Conservation (phyloP, 30 jellyfish, hydroid and myxozoan species). For the Nemopilema nomurai region DNA sequence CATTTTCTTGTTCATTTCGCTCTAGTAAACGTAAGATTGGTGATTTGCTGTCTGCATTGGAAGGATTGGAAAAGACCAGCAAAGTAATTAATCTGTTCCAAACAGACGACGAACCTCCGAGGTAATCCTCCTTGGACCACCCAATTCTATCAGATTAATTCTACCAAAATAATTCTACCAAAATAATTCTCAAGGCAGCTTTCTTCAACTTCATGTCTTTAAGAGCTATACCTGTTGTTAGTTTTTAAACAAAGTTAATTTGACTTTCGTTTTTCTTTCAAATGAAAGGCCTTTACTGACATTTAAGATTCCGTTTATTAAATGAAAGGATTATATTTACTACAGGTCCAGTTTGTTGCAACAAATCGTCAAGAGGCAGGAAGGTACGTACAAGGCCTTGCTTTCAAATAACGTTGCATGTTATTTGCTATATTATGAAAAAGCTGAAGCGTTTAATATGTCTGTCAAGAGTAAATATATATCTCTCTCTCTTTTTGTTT, state of each 20-base stretch:
- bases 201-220: too few relatives aligned
- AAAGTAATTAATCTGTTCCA: slow-evolving; percentile 47
- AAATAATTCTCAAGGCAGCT: too few relatives aligned
- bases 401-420: too few relatives aligned
- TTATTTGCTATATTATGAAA: too few relatives aligned
- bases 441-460: not conserved
- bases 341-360: not conserved
- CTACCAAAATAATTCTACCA: too few relatives aligned
- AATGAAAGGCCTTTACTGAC: not conserved
- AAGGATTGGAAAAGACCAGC: slow-evolving; percentile 78
- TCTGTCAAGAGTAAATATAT: not conserved
- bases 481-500: not conserved
- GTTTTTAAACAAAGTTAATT: not conserved
- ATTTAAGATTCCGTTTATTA: not conserved
- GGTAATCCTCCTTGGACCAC: not conserved
- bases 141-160: too few relatives aligned
- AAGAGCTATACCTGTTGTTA: not conserved
- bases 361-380: not conserved
- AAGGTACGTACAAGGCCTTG: not conserved
- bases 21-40: slow-evolving; percentile 88
- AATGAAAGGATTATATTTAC: not conserved
- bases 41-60: slow-evolving; percentile 88
- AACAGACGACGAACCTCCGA: slow-evolving; percentile 27
- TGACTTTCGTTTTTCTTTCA: not conserved
- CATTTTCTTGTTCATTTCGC: not conserved